These are phyloP conservation scores for Pipistrellus pipistrellus DNA, from an alignment of 2,797 vertebrate genomes.

Conservation along the genomic window DNA sequence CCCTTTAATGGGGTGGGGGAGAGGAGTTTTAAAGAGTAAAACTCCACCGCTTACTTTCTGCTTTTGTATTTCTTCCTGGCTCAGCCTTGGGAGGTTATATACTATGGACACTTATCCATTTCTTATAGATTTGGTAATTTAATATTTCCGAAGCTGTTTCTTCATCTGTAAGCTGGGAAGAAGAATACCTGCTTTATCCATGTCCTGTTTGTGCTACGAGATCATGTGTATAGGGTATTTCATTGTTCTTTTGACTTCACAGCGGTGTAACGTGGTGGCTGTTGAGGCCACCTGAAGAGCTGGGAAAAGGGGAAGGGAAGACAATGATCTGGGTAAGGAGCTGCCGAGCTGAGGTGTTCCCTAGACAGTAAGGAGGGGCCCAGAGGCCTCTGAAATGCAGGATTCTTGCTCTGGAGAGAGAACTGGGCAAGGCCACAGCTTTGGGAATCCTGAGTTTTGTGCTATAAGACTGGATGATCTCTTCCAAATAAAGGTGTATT, in stretches of 20 bases:
- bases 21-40: constrained; percentile 29
- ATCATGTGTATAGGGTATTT: background rate
- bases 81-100: background rate
- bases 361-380: background rate
- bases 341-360: background rate
- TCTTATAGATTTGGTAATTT: background rate
- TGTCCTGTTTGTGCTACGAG: background rate
- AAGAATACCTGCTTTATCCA: background rate
- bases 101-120: background rate
- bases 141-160: background rate
- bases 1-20: accelerated
- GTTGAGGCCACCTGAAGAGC: background rate
- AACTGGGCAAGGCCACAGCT: background rate
- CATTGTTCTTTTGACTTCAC: background rate
- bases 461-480: background rate
- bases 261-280: background rate
- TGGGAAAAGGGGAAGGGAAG: background rate
- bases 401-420: constrained; percentile 7
- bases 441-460: background rate
- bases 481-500: constrained; percentile 2
- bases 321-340: background rate
- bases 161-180: background rate
- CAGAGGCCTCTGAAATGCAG: background rate
- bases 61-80: background rate
- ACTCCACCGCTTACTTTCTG: background rate